These are phyloP conservation scores for Leuciscus idus DNA, from an alignment of 2,113 vertebrate species.

Conservation along the genomic window DNA sequence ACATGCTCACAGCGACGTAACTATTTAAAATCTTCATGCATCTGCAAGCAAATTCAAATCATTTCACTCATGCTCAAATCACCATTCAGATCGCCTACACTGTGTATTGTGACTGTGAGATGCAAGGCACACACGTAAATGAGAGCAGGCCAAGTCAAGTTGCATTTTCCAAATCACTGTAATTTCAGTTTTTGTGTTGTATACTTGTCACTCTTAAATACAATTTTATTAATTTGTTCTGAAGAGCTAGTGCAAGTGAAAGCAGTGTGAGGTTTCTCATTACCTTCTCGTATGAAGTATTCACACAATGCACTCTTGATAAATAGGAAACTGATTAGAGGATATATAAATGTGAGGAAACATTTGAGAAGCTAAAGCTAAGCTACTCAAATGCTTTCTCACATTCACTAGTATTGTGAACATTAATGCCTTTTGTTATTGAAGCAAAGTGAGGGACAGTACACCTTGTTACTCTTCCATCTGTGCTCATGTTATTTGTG, in stretches of 20 bases:
- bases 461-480: slow-evolving; percentile 11
- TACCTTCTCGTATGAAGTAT: background rate
- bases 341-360: too few species aligned
- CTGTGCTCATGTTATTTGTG: background rate
- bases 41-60: slow-evolving; percentile 65
- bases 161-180: background rate
- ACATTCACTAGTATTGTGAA: background rate
- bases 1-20: slow-evolving; percentile 47
- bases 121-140: background rate
- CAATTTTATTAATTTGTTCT: background rate
- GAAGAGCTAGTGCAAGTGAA: background rate
- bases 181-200: background rate
- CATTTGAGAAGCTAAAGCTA: background rate
- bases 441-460: background rate
- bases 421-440: background rate
- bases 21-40: slow-evolving; percentile 69
- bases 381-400: background rate
- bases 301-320: background rate
- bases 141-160: background rate
- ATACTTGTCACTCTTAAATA: background rate
- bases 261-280: background rate
- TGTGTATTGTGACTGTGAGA: background rate
- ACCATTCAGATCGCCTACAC: background rate
- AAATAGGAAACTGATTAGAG: background rate
- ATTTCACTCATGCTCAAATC: slow-evolving; percentile 60